Conservation (phyloP, 2,113 vertebrate genomes). For the Phylloscopus trochiloides region DNA sequence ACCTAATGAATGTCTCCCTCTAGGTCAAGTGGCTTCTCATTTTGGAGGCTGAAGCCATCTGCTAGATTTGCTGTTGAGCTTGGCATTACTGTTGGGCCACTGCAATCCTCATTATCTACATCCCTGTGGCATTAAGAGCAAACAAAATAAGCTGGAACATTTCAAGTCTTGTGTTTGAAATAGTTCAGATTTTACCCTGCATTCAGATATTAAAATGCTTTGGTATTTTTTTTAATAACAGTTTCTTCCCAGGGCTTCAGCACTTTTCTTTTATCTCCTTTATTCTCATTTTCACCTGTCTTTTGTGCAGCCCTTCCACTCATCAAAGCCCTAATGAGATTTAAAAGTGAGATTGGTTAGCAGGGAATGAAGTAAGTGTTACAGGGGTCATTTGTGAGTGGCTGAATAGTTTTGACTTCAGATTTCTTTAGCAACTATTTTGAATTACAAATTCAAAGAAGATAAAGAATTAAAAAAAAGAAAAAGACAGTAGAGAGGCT, state of each 20-base stretch:
- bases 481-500: background rate
- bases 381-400: background rate
- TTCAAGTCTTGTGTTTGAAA: background rate
- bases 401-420: background rate
- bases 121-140: background rate
- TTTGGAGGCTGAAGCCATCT: background rate
- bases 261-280: background rate
- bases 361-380: background rate
- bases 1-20: background rate
- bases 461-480: background rate
- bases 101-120: background rate
- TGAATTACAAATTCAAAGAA: background rate
- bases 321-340: constrained; percentile 9
- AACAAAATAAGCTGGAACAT: background rate
- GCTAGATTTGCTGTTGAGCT: background rate
- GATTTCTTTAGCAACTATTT: background rate
- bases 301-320: background rate
- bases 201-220: background rate
- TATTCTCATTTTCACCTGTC: background rate
- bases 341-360: constrained; percentile 15
- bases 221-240: background rate
- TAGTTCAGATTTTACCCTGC: background rate
- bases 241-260: background rate
- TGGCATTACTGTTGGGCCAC: background rate
- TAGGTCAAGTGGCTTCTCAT: background rate